Evolutionary conservation across 64 coral and sea anemone species (phyloP), one percentile per base, ranked within the genome.

Genomic region (Pachyseris speciosa): DNA sequence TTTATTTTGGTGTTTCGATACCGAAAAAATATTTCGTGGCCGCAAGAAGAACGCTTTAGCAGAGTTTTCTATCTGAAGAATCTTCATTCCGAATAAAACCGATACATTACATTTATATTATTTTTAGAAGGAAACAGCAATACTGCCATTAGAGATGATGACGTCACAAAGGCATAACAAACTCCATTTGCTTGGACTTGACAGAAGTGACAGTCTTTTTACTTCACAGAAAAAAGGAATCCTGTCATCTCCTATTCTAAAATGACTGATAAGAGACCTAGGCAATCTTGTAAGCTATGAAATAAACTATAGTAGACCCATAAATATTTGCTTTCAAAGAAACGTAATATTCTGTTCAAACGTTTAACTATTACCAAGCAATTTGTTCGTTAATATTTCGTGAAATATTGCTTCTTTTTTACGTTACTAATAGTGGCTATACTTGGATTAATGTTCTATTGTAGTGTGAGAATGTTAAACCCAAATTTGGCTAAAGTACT

Each of bases 321-420:
- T 10, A 6, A 36, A 39, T 41, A 61, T 63, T 81, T 61, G n/a
- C 31, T 26, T 22, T 61, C 8, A 33, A 5, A 81, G 34, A 30
- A 61, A 81, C 19, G 10, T 40, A 61, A 60, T 81, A 63, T 37
- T 9, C 22, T 20, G 51, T 24, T 37, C 15, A 78, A 50, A 52
- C 19, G 31, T 55, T 16, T 2, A 13, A 52, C 17, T 41, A 81
- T 61, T 61, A 81, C 77, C 0, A 36, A 81, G 30, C 53, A 81
- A 38, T 61, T 81, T 81, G 77, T 63, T 60, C 51, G 40, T 8
- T 40, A 63, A 81, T 38, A 81, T 61, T 61, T 81, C 36, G 17
- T 16, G 15, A 81, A 81, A 81, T 81, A 81, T 81, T 61, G 51
- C 20, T 26, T 31, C 44, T n/a, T 22, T 30, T 40, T 58, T 36